Conservation (phyloP, 2,797 vertebrate species). For the Pseudocheirus occidentalis region DNA sequence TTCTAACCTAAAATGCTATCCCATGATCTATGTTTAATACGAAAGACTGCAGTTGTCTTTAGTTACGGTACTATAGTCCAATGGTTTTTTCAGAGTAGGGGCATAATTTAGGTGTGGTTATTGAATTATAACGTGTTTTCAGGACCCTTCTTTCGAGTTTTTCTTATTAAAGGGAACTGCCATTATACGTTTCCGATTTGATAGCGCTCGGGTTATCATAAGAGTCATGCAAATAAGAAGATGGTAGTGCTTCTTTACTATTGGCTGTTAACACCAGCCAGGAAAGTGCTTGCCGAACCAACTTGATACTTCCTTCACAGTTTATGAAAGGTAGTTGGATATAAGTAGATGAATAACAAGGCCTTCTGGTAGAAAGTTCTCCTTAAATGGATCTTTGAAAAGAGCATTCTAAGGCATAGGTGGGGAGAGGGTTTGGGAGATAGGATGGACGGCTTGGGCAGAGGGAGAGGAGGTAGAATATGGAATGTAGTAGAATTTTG, state of each 20-base stretch:
- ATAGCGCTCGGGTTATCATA: not conserved
- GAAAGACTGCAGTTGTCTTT: no score
- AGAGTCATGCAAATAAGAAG: not conserved
- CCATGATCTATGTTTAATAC: no score
- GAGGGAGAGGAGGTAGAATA: not conserved
- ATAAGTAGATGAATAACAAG: not conserved
- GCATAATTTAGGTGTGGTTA: no score
- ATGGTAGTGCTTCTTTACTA: not conserved
- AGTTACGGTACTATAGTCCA: no score
- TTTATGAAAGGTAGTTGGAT: not conserved
- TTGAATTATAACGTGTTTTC: no score
- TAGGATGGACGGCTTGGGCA: not conserved
- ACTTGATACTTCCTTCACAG: not conserved
- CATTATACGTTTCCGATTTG: not conserved
- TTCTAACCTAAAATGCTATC: no score
- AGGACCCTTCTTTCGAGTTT: no score
- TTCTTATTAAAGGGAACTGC: no score
- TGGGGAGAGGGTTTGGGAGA: not conserved
- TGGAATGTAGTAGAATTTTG: not conserved
- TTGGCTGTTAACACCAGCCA: not conserved
- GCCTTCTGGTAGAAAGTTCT: not conserved
- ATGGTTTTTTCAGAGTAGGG: no score
- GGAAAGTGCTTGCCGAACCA: not conserved
- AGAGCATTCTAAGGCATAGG: not conserved
- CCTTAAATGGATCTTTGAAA: not conserved